Conservation (phyloP, 1,140 invertebrate genomes). For the Protaetia brevitarsis region DNA sequence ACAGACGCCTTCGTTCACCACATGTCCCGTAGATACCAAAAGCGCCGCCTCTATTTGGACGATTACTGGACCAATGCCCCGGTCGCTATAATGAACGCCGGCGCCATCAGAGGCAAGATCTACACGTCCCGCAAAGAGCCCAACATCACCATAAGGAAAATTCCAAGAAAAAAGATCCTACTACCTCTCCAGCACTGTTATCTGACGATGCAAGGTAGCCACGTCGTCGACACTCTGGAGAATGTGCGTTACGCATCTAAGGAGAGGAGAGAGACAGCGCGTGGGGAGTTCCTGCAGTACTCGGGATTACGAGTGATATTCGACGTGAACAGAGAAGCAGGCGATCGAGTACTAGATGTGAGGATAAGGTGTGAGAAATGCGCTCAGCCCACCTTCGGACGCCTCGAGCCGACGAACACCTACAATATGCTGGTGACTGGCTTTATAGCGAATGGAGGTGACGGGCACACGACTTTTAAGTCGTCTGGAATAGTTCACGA, state of each 20-base stretch:
- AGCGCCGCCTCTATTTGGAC: not conserved
- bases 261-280: not conserved
- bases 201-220: not conserved
- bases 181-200: not conserved
- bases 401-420: not conserved
- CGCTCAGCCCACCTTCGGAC: conserved; percentile 1
- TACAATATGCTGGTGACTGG: not conserved
- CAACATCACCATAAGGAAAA: not conserved
- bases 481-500: not conserved
- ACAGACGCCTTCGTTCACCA: not conserved
- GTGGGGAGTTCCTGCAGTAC: not conserved
- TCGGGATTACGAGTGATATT: not conserved
- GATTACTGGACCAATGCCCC: not conserved
- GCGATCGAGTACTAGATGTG: not conserved
- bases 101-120: not conserved
- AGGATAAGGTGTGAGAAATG: not conserved
- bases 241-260: not conserved
- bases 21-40: not conserved
- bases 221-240: not conserved
- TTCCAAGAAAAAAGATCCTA: not conserved
- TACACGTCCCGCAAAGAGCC: not conserved
- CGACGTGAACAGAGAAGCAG: not conserved
- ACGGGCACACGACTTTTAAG: not conserved
- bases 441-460: not conserved
- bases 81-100: not conserved